Evolutionary conservation across 2,888 invertebrate species (phyloP).

Genomic region (Xanthia icteritia): DNA sequence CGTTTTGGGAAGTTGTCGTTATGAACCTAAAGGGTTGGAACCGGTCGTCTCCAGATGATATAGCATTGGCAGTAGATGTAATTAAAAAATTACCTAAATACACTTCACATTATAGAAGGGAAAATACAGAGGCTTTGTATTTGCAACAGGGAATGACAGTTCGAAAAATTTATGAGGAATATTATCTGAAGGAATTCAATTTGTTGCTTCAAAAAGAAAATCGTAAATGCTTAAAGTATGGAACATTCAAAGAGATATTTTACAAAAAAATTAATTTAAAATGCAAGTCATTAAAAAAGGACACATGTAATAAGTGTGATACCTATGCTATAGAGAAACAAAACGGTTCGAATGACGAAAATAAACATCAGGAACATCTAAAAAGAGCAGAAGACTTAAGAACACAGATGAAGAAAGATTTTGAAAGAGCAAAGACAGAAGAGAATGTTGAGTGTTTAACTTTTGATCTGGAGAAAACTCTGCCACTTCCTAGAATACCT

Average conservation of each 20-base stretch:
- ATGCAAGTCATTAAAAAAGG: conserved; percentile 26
- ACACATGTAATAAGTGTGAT: conserved; percentile 12
- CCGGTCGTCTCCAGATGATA: conserved; percentile 1
- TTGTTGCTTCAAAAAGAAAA: conserved; percentile 8
- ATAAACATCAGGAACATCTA: conserved; percentile 30
- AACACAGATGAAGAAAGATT: conserved; percentile 39
- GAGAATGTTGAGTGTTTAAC: conserved; percentile 34
- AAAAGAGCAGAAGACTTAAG: conserved; percentile 46
- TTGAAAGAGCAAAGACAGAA: conserved; percentile 32
- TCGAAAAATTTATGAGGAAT: conserved; percentile 12
- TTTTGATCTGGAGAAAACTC: conserved; percentile 46
- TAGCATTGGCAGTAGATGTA: conserved; percentile 33
- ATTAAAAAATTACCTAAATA: conserved; percentile 21
- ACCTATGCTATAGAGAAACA: conserved; percentile 35
- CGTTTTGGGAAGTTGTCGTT: too few species aligned
- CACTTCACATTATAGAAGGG: conserved; percentile 32
- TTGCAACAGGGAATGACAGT: conserved; percentile 39
- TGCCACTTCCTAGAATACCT: conserved; percentile 37
- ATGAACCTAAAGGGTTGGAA: too few species aligned
- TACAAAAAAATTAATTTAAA: conserved; percentile 49
- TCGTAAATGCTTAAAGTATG: conserved; percentile 22
- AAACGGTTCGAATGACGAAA: conserved; percentile 37
- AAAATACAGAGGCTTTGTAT: conserved; percentile 26
- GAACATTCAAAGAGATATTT: conserved; percentile 40
- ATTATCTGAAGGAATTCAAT: conserved; percentile 9